Percentiles rank a stretch among this genome's conserved stretches.
Conservation (phyloP, 2,888 invertebrate species). For the Cantharis rufa region DNA sequence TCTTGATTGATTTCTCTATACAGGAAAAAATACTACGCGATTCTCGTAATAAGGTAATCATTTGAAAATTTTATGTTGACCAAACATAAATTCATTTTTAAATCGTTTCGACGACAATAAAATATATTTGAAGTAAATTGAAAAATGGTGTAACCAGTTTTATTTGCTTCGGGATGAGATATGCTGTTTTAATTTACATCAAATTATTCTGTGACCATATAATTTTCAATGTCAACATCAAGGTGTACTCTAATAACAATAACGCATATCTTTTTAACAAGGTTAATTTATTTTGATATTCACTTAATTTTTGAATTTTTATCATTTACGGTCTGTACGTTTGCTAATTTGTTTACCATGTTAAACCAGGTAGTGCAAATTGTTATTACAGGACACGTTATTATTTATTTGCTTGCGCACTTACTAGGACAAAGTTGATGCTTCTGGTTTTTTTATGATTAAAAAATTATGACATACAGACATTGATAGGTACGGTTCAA, state of each 20-base stretch:
- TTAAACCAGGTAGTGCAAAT: background rate
- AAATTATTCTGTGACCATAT: slow-evolving; percentile 10
- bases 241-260: slow-evolving; percentile 27
- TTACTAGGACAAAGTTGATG: background rate
- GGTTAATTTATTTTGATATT: slow-evolving; percentile 20
- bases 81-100: background rate
- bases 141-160: background rate
- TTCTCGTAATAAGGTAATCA: background rate
- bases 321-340: background rate
- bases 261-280: slow-evolving; percentile 21
- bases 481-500: slow-evolving; percentile 26
- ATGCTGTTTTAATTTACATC: slow-evolving; percentile 21
- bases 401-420: background rate
- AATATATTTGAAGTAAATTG: background rate
- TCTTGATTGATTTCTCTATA: background rate
- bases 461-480: slow-evolving; percentile 12
- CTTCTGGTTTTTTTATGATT: background rate
- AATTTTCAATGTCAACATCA: slow-evolving; percentile 36
- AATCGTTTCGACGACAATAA: background rate
- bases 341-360: background rate
- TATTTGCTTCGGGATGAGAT: background rate
- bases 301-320: background rate
- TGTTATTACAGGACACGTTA: background rate
- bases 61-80: background rate
- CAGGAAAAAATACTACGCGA: background rate